These are phyloP conservation scores for Chrysoperla carnea DNA, from an alignment of 1,140 invertebrate genomes.

Conservation along the genomic window DNA sequence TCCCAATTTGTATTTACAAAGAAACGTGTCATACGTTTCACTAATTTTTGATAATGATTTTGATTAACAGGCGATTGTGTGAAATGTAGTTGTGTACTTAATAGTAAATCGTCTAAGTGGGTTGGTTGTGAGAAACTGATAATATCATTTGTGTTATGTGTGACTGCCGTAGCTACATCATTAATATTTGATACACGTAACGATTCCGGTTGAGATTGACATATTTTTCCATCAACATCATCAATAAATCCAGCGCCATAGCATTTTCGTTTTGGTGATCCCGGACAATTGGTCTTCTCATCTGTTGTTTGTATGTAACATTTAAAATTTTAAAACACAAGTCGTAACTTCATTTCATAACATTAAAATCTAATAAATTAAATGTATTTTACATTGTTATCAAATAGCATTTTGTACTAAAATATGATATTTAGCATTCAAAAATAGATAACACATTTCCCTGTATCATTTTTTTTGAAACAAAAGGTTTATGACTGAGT, in stretches of 20 bases:
- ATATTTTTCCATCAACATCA: constrained; percentile 2
- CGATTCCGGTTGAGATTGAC: neutral
- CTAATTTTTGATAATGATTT: constrained; percentile 60
- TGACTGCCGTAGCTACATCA: constrained; percentile 13
- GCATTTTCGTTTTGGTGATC: neutral
- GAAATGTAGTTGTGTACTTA: constrained; percentile 53
- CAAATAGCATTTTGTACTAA: no score
- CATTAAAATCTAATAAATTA: no score
- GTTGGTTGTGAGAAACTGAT: constrained; percentile 79
- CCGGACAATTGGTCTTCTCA: no score
- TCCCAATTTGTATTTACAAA: constrained; percentile 53
- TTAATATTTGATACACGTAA: constrained; percentile 6
- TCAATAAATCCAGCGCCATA: neutral
- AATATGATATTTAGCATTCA: no score
- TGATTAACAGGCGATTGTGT: constrained; percentile 31
- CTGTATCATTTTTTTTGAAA: no score
- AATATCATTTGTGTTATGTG: constrained; percentile 10
- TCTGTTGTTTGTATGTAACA: no score
- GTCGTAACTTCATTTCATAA: no score
- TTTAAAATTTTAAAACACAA: no score
- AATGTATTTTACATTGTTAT: no score
- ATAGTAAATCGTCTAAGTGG: constrained; percentile 62
- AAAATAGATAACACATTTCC: no score
- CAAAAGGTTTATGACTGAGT: no score
- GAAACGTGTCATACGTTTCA: constrained; percentile 83